A percentile compares a stretch with the other conserved stretches of the same genome.
phyloP scores from a whole-genome alignment of 2,797 vertebrate genomes.

The Pangasius djambal region DNA sequence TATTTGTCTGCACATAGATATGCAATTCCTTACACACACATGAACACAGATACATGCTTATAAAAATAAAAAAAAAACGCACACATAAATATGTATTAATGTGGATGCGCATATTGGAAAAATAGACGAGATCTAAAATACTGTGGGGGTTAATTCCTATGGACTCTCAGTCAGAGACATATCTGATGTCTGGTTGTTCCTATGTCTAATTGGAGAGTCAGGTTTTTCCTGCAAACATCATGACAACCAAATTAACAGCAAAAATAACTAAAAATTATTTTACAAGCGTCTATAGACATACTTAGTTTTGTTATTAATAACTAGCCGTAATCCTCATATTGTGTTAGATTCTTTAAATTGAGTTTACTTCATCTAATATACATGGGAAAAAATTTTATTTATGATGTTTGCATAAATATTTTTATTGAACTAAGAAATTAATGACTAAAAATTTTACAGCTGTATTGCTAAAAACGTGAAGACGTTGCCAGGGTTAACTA shows the following conservation, averaged over 20 bases:
- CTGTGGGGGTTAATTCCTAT: background rate
- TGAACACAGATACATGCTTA: constrained; percentile 34
- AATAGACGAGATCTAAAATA: background rate
- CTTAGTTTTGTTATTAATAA: background rate
- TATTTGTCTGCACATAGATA: too few species aligned
- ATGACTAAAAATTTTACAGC: background rate
- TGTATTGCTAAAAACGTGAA: background rate
- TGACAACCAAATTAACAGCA: background rate
- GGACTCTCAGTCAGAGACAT: background rate
- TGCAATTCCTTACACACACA: constrained; percentile 12
- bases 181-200: background rate
- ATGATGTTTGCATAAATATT: background rate
- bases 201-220: background rate
- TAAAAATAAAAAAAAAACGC: too few species aligned
- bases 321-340: background rate
- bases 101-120: too few species aligned
- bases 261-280: background rate
- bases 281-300: background rate
- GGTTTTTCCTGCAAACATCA: background rate
- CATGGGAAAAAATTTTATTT: background rate
- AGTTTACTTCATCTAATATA: background rate
- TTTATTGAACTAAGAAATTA: background rate
- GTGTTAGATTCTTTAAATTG: background rate
- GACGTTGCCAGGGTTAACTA: too few species aligned
- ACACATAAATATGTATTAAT: too few species aligned